Evolutionary conservation across 2,888 invertebrate species (phyloP).

Genomic region (Thymelicus sylvestris): DNA sequence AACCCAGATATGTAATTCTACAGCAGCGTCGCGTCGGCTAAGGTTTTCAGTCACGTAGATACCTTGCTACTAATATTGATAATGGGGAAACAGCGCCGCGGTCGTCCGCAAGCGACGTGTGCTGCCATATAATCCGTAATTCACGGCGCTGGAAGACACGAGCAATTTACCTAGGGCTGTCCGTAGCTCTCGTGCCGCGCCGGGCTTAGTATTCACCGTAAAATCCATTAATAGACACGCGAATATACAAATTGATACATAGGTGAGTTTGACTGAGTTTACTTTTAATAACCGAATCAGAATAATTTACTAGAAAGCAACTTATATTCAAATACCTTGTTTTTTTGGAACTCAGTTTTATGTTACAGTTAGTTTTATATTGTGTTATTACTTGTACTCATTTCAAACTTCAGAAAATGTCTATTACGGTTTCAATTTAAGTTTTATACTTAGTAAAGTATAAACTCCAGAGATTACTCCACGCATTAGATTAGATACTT

Average conservation of each 20-base stretch:
- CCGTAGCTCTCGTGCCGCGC: neutral
- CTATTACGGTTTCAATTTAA: too few relatives aligned
- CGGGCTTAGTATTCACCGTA: neutral
- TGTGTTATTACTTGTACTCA: too few relatives aligned
- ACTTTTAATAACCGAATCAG: too few relatives aligned
- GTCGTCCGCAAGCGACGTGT: slow-evolving; percentile 53
- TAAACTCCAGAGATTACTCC: too few relatives aligned
- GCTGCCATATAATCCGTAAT: slow-evolving; percentile 59
- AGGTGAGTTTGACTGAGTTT: too few relatives aligned
- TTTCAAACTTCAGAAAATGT: too few relatives aligned
- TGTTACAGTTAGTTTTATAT: too few relatives aligned
- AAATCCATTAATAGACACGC: neutral
- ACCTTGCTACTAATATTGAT: slow-evolving; percentile 44
- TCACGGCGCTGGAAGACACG: slow-evolving; percentile 62
- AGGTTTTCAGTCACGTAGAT: slow-evolving; percentile 42
- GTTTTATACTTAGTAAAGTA: too few relatives aligned
- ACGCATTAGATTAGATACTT: too few relatives aligned
- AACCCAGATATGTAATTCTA: neutral
- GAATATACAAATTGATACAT: neutral
- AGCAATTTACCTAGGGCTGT: slow-evolving; percentile 64
- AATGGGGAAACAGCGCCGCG: slow-evolving; percentile 44
- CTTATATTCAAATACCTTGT: too few relatives aligned
- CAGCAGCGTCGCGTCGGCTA: neutral
- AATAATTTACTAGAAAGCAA: too few relatives aligned
- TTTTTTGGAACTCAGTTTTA: too few relatives aligned